Conservation (phyloP, 2,797 vertebrate genomes). For the Tiaroga cobitis region DNA sequence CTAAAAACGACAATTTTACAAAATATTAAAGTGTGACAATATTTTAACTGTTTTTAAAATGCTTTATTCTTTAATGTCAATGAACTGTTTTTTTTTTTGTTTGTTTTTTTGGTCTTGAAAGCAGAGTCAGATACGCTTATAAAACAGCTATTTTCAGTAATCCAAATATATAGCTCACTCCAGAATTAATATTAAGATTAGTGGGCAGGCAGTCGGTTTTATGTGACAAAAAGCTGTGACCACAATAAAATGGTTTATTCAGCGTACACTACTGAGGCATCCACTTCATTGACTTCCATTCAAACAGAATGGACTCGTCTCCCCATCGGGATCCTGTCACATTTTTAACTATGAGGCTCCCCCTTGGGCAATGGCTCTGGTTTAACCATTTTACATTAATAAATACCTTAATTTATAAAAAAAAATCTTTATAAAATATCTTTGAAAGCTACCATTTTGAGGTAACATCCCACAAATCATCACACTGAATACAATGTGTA, state of each 20-base stretch:
- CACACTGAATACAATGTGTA: too few relatives aligned
- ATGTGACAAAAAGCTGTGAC: background rate
- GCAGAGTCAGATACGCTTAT: background rate
- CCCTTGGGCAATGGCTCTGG: background rate
- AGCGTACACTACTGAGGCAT: background rate
- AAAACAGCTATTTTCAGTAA: background rate
- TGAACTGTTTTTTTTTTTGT: too few relatives aligned
- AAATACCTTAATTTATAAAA: background rate
- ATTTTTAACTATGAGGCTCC: background rate
- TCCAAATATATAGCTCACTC: background rate
- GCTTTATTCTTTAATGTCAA: background rate
- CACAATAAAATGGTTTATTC: background rate
- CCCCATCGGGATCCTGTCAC: background rate
- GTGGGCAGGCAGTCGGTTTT: background rate
- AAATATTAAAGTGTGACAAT: background rate
- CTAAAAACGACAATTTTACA: background rate
- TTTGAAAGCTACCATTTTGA: background rate
- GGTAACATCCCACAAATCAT: background rate
- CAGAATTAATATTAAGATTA: background rate
- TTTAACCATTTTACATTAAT: background rate
- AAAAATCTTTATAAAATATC: background rate
- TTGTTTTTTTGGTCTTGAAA: too few relatives aligned
- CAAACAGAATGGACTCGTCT: background rate
- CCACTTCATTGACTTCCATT: background rate
- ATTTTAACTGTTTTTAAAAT: background rate